Base-by-base conservation (phyloP, 2,888 invertebrate species). In the Zonitis immaculata region DNA sequence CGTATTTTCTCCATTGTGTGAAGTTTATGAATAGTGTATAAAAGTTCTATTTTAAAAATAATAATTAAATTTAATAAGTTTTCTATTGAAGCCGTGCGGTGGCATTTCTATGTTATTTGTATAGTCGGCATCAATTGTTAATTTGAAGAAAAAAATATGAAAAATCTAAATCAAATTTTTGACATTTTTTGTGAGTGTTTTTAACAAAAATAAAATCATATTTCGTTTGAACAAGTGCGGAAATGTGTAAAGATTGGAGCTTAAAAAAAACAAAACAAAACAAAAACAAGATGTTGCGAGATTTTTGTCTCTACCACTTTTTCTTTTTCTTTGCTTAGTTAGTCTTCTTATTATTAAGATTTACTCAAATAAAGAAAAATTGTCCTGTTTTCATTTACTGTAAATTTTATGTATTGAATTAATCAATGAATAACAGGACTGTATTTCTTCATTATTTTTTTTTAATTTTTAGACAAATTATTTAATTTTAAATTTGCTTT, bases 1-100 rank as follows among this genome's bases (percentile, higher is more conserved):
- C 63, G 63, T 64, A 63, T 58, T 63, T 64, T n/a, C 60, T 59
- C 61, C 58, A 57, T 53, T 56, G 52, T 63, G 64, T 63, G 67
- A 64, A 66, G 65, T 66, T 63, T 65, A 64, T 35, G 4, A 18
- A 67, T 67, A 65, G 63, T 65, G 63, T 60, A 53, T 51, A 59
- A 55, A 55, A 53, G 48, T 32, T 35, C 3, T 6, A 14, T 14
- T 4, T 35, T 16, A 35, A 48, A 28, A 46, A 46, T 44, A 48
- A 43, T 47, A 44, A 48, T 32, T 9, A 47, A 28, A 44, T n/a
- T n/a, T n/a, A n/a, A n/a, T n/a, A n/a, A 44, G 11, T 44, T 42
- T 22, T 45, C 42, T 44, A 47, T 28, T 44, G 28, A 49, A 30
- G 42, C 27, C 39, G 39, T 14, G 47, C 14, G 25, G n/a, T 22